Base-by-base conservation (phyloP, 1,140 invertebrate genomes). In the Kradibia gibbosae region DNA sequence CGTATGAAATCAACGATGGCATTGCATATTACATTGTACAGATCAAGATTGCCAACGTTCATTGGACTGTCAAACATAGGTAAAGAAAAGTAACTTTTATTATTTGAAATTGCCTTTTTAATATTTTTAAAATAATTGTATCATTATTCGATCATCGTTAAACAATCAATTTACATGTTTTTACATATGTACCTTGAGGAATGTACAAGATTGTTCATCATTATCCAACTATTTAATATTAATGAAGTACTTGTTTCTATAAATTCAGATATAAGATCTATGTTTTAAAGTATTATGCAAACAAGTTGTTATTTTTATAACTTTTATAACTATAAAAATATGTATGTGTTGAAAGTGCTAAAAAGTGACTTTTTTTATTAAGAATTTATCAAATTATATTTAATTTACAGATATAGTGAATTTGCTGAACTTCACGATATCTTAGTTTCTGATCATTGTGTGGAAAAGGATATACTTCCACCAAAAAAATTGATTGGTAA, bases 401-500 rank as follows among this genome's bases (percentile, higher is more conserved):
- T n/a, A 50, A 39, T 73, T 76, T 57, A 50, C 45, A 87, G 97
- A 72, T 99, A 98, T 89, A 97, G 94, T 87, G 96, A 98, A 85
- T 99, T 99, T 90, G 94, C 94, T 75, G 95, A 96, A 60, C 92
- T 99, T 8, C 96, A 99, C 88, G 95, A 97, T 22, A 95, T 94
- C 86, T 92, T 98, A 11, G 94, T 96, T 0, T 85, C 90, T 31
- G 95, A 96, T 84, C 94, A 96, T 88, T 94, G 96, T 25, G 94
- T 97, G 1, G 93, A 94, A 31, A 97, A 96, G 88, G 96, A 96
- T 85, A 92, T 97, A 77, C 88, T 99, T 20, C 98, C 98, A 25
- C 96, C 97, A 7, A 99, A 99, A 88, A 98, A 98, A 91, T 92
- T 98, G 0, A 94, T 96, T 86, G 95, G 95, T 0, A 96, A 95